These are phyloP conservation scores for Chymomyza caudatula DNA, from an alignment of 2,888 invertebrate species.

Conservation along the genomic window DNA sequence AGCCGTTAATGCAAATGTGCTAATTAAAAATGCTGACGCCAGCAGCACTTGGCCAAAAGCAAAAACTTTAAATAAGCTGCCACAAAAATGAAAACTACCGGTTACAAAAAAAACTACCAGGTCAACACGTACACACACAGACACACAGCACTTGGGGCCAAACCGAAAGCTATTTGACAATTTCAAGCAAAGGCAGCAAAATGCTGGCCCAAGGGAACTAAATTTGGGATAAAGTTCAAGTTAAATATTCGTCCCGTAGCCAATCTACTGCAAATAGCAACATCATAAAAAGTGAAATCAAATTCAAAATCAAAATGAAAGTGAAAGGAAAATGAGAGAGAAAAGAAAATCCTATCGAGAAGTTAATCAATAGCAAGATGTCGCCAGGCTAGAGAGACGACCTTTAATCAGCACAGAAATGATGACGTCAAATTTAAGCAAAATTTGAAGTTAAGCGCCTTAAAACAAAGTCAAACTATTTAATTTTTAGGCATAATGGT, in stretches of 20 bases:
- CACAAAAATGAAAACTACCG: not conserved
- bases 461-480: too few species aligned
- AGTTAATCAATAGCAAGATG: too few species aligned
- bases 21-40: conserved; percentile 6
- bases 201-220: conserved; percentile 3
- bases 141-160: not conserved
- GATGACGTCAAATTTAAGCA: too few species aligned
- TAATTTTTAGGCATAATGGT: too few species aligned
- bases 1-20: conserved; percentile 10
- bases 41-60: conserved; percentile 8
- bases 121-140: not conserved
- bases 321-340: not conserved
- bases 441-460: too few species aligned
- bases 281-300: conserved; percentile 47
- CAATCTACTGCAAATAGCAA: conserved; percentile 54
- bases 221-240: not conserved
- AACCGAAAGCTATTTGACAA: conserved; percentile 20
- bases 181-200: conserved; percentile 23
- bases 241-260: not conserved
- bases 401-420: too few species aligned
- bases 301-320: not conserved
- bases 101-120: not conserved
- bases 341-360: too few species aligned
- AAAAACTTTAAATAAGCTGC: not conserved
- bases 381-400: too few species aligned